Evolutionary conservation across 2,113 vertebrate species (phyloP).

Genomic region (Gasterosteus aculeatus): DNA sequence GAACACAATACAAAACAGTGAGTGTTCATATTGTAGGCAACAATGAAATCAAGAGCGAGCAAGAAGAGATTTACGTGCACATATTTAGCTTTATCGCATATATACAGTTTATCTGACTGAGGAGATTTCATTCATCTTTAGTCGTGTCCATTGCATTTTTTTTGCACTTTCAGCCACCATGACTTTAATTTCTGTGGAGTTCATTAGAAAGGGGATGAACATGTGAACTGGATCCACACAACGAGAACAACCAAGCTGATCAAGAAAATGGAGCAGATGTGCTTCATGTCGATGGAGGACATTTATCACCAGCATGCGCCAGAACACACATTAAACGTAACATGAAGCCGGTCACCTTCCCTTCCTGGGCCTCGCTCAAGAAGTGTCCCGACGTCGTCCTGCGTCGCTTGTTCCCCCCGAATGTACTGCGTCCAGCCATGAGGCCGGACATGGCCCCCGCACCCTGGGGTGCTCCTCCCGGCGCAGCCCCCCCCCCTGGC

Average conservation of each 20-base stretch:
- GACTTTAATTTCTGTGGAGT: background rate
- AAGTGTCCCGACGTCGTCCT: slow-evolving; percentile 49
- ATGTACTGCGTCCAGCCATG: slow-evolving; percentile 61
- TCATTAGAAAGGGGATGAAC: background rate
- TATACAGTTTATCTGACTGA: background rate
- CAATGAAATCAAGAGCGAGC: background rate
- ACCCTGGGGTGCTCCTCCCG: slow-evolving; percentile 36
- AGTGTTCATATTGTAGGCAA: background rate
- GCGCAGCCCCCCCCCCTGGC: slow-evolving; percentile 3
- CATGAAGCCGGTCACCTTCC: slow-evolving; percentile 69
- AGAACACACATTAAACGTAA: background rate
- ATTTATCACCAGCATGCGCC: too few relatives aligned
- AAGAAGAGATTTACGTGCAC: background rate
- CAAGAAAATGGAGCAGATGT: too few relatives aligned
- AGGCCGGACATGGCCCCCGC: slow-evolving; percentile 50
- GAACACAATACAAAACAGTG: background rate
- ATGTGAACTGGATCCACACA: background rate
- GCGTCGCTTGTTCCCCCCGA: slow-evolving; percentile 71
- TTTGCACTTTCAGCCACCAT: background rate
- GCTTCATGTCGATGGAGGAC: too few relatives aligned
- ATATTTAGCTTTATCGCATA: background rate
- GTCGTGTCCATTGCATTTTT: background rate
- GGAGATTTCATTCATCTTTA: background rate
- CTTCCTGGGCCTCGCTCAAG: slow-evolving; percentile 83
- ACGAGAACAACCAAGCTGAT: background rate